Evolutionary conservation across 2,113 vertebrate genomes (phyloP).

Genomic region (Ciconia maguari): DNA sequence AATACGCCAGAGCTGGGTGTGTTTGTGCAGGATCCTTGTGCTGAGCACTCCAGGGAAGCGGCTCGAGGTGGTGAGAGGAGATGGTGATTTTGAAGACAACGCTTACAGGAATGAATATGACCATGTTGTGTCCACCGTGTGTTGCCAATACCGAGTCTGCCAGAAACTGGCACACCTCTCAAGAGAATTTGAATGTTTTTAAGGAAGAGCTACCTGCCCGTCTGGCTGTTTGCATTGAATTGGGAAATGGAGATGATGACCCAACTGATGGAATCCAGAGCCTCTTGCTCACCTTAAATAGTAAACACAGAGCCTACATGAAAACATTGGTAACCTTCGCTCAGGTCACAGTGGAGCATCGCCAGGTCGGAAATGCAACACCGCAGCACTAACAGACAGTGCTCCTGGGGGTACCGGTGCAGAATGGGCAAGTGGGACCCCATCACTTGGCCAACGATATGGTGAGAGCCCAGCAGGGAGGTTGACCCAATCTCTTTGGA

Average conservation of each 20-base stretch:
- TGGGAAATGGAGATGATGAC: constrained; percentile 18
- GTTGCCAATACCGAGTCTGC: background rate
- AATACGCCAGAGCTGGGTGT: constrained; percentile 27
- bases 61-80: background rate
- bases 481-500: background rate
- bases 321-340: background rate
- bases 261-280: background rate
- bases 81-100: background rate
- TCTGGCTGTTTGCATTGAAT: background rate
- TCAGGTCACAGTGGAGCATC: background rate
- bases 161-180: background rate
- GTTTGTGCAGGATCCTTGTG: background rate
- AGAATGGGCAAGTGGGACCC: background rate
- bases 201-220: constrained; percentile 17
- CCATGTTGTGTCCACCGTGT: background rate
- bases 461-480: background rate
- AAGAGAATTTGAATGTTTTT: background rate
- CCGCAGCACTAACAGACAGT: rapidly evolving
- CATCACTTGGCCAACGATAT: background rate
- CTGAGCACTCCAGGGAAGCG: background rate
- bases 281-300: background rate
- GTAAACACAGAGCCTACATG: background rate
- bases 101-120: background rate
- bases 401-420: background rate
- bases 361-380: background rate